Percentiles rank a stretch among this genome's conserved stretches.
These are phyloP conservation scores for Drosophila merina DNA, from an alignment of 2,888 invertebrate genomes.

Conservation along the genomic window DNA sequence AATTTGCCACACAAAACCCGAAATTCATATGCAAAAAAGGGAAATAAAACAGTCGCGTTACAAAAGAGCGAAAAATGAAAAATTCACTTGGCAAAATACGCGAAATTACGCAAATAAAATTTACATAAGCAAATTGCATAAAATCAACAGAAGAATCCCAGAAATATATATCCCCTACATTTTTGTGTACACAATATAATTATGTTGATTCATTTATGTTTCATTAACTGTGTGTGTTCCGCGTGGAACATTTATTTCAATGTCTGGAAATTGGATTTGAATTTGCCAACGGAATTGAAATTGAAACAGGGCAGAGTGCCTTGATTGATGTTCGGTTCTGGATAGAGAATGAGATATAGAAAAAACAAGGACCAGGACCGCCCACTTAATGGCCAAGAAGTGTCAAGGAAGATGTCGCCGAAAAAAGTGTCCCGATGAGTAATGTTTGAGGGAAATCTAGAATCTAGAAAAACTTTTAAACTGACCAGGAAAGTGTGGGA, in stretches of 20 bases:
- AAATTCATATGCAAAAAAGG: conserved; percentile 20
- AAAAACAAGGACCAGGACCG: neutral
- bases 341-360: neutral
- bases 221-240: conserved; percentile 37
- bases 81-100: conserved; percentile 32
- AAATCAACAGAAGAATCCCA: conserved; percentile 36
- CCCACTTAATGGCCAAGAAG: conserved; percentile 28
- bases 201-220: conserved; percentile 52
- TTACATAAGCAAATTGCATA: conserved; percentile 49
- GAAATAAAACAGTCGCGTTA: conserved; percentile 23
- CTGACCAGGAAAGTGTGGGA: neutral
- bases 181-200: conserved; percentile 38
- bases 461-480: neutral
- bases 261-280: conserved; percentile 15
- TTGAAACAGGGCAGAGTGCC: conserved; percentile 8
- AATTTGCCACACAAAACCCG: conserved; percentile 15
- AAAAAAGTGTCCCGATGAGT: conserved; percentile 16
- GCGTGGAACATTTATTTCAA: conserved; percentile 27
- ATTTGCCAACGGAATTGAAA: conserved; percentile 11
- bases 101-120: conserved; percentile 47
- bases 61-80: conserved; percentile 18
- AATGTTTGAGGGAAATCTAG: conserved; percentile 14
- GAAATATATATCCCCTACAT: neutral
- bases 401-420: conserved; percentile 1
- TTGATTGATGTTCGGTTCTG: conserved; percentile 24